Conservation (phyloP, 2,797 vertebrate species). For the Lepus townsendii region DNA sequence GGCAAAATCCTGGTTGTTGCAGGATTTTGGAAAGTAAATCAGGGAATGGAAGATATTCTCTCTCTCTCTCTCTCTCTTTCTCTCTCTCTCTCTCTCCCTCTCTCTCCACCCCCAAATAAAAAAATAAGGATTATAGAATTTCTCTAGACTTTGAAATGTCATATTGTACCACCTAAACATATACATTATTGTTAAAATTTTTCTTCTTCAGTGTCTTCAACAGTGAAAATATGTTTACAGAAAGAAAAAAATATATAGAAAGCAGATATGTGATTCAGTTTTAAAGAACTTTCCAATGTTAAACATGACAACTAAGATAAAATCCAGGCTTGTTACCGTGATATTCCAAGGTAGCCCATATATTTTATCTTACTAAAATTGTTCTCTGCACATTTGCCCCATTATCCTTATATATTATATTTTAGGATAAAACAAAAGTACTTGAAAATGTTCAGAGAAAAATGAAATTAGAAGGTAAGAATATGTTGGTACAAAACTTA, state of each 20-base stretch:
- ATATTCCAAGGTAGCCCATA: background rate
- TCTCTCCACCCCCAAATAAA: too few relatives aligned
- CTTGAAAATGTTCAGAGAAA: background rate
- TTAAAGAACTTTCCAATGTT: background rate
- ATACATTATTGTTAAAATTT: too few relatives aligned
- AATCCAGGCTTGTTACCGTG: background rate
- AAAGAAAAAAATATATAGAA: background rate
- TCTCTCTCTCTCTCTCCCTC: background rate
- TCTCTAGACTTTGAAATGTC: too few relatives aligned
- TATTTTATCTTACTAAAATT: background rate
- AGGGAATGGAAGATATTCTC: background rate
- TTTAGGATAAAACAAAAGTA: background rate
- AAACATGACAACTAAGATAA: background rate
- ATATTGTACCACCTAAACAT: too few relatives aligned
- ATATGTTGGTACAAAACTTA: too few relatives aligned
- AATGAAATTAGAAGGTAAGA: background rate
- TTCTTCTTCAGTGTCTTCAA: too few relatives aligned
- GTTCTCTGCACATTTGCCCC: background rate
- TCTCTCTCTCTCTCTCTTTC: too few relatives aligned
- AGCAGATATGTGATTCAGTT: background rate
- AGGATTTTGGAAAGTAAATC: too few relatives aligned
- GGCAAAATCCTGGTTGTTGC: too few relatives aligned
- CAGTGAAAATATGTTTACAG: too few relatives aligned
- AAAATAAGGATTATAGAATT: too few relatives aligned
- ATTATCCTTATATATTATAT: background rate